These are phyloP conservation scores for Murina feae DNA, from an alignment of 2,113 vertebrate genomes.

Conservation along the genomic window DNA sequence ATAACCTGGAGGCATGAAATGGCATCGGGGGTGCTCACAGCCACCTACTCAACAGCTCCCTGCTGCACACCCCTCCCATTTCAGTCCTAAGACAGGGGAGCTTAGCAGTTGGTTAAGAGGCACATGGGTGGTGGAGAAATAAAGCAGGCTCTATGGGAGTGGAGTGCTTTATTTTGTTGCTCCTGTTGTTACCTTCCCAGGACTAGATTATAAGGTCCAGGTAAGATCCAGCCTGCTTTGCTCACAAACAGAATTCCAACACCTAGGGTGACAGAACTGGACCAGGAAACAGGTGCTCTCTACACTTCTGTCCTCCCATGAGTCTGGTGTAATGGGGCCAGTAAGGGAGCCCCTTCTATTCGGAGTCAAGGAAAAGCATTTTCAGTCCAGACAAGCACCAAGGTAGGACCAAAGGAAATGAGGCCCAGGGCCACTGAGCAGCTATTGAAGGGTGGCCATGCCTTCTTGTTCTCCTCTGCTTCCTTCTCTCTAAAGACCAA, in stretches of 20 bases:
- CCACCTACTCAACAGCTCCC: neutral
- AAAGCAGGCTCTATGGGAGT: rapidly evolving
- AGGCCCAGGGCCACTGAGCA: neutral
- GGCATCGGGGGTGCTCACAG: rapidly evolving
- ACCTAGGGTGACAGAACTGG: neutral
- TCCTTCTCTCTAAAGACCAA: neutral
- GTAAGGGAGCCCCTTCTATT: neutral
- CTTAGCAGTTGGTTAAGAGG: neutral
- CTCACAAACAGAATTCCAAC: neutral
- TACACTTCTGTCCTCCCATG: neutral
- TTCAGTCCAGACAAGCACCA: neutral
- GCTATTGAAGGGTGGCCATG: neutral
- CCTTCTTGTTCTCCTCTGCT: neutral
- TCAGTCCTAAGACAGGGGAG: neutral
- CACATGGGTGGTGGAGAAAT: neutral
- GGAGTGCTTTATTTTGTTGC: neutral
- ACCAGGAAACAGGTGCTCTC: neutral
- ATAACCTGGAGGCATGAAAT: neutral
- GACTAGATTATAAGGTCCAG: neutral
- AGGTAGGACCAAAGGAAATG: neutral
- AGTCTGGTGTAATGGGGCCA: neutral
- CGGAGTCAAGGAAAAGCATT: neutral
- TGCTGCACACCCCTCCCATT: neutral
- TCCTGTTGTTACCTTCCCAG: neutral
- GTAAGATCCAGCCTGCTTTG: neutral